Percentiles rank a stretch among this genome's conserved stretches.
Conservation (phyloP, 2,888 invertebrate species). For the Macrosoma leucophasiata region DNA sequence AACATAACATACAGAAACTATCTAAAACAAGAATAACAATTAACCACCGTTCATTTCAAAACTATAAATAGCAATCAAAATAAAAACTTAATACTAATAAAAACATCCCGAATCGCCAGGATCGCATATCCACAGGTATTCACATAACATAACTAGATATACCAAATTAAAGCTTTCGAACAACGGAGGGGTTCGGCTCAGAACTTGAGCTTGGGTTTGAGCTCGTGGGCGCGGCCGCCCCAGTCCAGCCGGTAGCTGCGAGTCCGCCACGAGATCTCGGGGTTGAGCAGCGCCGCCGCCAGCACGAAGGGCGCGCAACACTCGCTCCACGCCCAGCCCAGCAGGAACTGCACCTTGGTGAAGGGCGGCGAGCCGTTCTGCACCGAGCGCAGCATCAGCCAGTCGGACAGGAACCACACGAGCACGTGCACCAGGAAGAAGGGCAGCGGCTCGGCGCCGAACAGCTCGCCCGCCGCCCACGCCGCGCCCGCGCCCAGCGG, state of each 20-base stretch:
- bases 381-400: constrained; percentile 90
- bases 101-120: constrained; percentile 34
- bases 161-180: constrained; percentile 64
- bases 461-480: constrained; percentile 88
- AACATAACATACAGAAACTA: constrained; percentile 61
- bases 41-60: constrained; percentile 40
- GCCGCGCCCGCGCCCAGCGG: constrained; percentile 93
- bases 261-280: constrained; percentile 95
- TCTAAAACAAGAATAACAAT: constrained; percentile 65
- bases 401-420: constrained; percentile 97
- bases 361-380: constrained; percentile 96
- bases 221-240: constrained; percentile 96
- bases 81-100: constrained; percentile 54
- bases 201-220: constrained; percentile 83
- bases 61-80: constrained; percentile 49
- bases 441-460: constrained; percentile 91
- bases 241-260: constrained; percentile 93
- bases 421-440: constrained; percentile 95
- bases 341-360: constrained; percentile 94
- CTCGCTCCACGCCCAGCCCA: constrained; percentile 97
- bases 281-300: constrained; percentile 89
- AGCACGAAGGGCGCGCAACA: constrained; percentile 92
- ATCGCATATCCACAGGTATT: constrained; percentile 26
- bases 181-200: constrained; percentile 45
- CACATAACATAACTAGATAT: constrained; percentile 34